phyloP scores from a whole-genome alignment of 2,888 invertebrate genomes.

The Stenodera caucasica region DNA sequence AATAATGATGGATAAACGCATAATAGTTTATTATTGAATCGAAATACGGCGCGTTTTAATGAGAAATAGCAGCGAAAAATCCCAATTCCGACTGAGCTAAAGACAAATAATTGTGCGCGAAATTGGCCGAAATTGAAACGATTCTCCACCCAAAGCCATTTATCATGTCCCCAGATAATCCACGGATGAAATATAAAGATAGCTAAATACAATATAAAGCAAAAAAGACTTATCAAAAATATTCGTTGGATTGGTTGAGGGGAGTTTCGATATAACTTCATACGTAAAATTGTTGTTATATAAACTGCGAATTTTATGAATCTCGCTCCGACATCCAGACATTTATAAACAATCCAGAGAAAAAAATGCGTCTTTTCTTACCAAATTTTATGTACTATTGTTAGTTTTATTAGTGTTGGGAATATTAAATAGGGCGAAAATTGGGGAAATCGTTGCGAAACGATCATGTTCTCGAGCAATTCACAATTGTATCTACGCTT shows the following conservation, averaged over 20 bases:
- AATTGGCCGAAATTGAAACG: constrained; percentile 6
- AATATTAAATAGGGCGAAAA: no score
- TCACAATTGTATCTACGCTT: background rate
- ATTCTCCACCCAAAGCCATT: background rate
- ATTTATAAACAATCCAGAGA: no score
- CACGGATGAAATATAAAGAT: constrained; percentile 7
- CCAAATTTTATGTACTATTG: background rate
- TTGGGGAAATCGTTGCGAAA: background rate
- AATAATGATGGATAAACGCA: no score
- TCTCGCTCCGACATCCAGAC: background rate
- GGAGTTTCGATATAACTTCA: background rate
- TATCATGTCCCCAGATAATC: constrained; percentile 4
- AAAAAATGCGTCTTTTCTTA: background rate
- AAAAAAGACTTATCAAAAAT: background rate
- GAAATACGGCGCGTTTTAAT: background rate
- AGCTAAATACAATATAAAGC: background rate
- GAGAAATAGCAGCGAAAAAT: background rate
- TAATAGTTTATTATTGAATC: no score
- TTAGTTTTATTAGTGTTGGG: no score
- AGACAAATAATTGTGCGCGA: constrained; percentile 3
- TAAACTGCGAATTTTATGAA: background rate
- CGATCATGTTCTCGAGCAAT: background rate
- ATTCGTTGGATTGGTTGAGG: background rate
- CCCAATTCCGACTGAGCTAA: background rate
- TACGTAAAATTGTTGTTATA: background rate